These are phyloP conservation scores for Tyto alba DNA, from an alignment of 2,113 vertebrate genomes.

Conservation along the genomic window DNA sequence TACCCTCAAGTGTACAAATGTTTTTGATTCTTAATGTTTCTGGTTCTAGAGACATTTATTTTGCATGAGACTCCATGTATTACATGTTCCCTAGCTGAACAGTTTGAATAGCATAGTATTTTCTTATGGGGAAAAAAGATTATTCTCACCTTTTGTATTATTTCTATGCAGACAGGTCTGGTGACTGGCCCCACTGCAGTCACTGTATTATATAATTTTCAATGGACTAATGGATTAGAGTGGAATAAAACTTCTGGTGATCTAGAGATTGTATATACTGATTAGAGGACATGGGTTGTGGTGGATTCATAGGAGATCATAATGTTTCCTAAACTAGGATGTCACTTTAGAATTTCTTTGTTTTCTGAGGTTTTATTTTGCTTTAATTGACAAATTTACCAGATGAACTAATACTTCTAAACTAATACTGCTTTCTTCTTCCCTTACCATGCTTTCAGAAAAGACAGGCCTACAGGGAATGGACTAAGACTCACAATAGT, in stretches of 20 bases:
- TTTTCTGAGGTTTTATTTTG: constrained; percentile 18
- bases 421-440: constrained; percentile 78
- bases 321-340: neutral
- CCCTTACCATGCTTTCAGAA: constrained; percentile 88
- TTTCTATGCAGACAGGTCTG: neutral
- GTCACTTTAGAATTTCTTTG: constrained; percentile 30
- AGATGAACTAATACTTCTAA: constrained; percentile 60
- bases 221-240: neutral
- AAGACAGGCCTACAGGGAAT: constrained; percentile 79
- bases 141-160: neutral
- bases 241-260: neutral
- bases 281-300: neutral
- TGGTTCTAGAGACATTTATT: neutral
- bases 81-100: neutral
- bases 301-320: neutral
- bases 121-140: neutral
- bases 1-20: neutral
- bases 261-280: neutral
- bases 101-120: neutral
- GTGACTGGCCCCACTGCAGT: neutral
- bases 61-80: neutral
- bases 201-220: neutral
- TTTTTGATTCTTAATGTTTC: neutral
- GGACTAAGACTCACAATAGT: constrained; percentile 78
- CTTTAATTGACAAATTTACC: neutral